Percentiles rank a stretch among this genome's conserved stretches.
Conservation (phyloP, 2,113 vertebrate genomes). For the Falco punctatus region DNA sequence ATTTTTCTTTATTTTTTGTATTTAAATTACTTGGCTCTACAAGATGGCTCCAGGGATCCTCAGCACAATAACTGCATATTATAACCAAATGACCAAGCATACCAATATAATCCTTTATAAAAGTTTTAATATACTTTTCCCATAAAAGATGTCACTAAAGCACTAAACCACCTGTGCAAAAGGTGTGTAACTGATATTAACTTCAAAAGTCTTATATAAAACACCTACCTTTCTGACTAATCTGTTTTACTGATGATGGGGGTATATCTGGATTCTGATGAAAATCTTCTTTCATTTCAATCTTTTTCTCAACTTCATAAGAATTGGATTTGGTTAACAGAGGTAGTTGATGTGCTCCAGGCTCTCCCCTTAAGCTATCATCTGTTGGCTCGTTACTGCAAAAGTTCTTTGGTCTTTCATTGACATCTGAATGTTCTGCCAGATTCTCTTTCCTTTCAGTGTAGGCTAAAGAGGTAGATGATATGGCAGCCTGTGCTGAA, state of each 20-base stretch:
- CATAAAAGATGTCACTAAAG: neutral
- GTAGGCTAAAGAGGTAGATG: neutral
- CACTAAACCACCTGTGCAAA: neutral
- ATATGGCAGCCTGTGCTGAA: neutral
- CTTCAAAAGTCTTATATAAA: neutral
- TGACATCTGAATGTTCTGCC: neutral
- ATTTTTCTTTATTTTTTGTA: neutral
- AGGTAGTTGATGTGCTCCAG: neutral
- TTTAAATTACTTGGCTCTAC: neutral
- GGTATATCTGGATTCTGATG: conserved; percentile 1
- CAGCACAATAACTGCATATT: neutral
- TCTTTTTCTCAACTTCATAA: conserved; percentile 26
- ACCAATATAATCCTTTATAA: neutral
- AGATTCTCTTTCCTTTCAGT: conserved; percentile 25
- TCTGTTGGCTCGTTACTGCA: neutral
- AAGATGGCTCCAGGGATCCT: neutral
- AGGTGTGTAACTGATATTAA: neutral
- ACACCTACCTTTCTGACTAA: conserved; percentile 67
- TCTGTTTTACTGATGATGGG: conserved; percentile 32
- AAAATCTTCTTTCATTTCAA: conserved; percentile 21
- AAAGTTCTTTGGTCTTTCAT: neutral
- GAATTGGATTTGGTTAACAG: neutral
- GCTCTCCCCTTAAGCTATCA: neutral
- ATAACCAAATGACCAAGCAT: neutral
- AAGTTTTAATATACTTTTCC: neutral